A percentile compares a stretch with the other conserved stretches of the same genome.
Conservation (phyloP, 2,797 vertebrate genomes). For the Odontamblyopus rebecca region DNA sequence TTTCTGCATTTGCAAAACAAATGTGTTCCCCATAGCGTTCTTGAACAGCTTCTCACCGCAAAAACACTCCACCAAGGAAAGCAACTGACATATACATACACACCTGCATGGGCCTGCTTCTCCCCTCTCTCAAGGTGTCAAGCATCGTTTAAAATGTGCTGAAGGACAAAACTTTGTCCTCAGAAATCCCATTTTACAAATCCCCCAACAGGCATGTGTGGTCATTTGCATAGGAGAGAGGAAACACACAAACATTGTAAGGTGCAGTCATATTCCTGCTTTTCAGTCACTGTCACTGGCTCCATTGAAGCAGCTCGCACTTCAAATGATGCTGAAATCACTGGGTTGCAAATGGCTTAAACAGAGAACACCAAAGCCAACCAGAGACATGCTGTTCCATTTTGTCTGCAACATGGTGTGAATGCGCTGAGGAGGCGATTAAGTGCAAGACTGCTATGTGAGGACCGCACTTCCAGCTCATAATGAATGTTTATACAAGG, state of each 20-base stretch:
- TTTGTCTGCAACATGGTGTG: conserved; percentile 24
- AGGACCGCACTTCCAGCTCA: conserved; percentile 18
- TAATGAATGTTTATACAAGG: conserved; percentile 1
- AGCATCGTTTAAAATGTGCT: conserved; percentile 35
- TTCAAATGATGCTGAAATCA: conserved; percentile 43
- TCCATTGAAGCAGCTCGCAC: conserved; percentile 7
- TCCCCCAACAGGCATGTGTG: conserved; percentile 20
- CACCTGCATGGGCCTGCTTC: conserved; percentile 2
- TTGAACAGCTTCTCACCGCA: conserved; percentile 24
- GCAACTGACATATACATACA: conserved; percentile 8
- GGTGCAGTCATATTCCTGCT: conserved; percentile 30
- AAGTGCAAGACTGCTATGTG: conserved; percentile 28
- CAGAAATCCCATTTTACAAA: conserved; percentile 49
- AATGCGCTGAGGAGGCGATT: conserved; percentile 34
- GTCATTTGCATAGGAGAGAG: conserved; percentile 42
- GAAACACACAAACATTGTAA: conserved; percentile 15
- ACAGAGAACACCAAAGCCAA: conserved; percentile 18
- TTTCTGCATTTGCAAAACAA: conserved; percentile 77
- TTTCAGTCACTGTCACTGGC: conserved; percentile 28
- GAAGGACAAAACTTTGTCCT: conserved; percentile 45
- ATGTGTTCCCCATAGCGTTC: conserved; percentile 54
- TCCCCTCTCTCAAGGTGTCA: conserved; percentile 25
- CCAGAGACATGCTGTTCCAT: conserved; percentile 14
- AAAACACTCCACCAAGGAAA: conserved; percentile 5
- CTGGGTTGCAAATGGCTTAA: conserved; percentile 23